phyloP scores from a whole-genome alignment of 35 echinoderm and acorn worm species.

The Acanthaster planci region DNA sequence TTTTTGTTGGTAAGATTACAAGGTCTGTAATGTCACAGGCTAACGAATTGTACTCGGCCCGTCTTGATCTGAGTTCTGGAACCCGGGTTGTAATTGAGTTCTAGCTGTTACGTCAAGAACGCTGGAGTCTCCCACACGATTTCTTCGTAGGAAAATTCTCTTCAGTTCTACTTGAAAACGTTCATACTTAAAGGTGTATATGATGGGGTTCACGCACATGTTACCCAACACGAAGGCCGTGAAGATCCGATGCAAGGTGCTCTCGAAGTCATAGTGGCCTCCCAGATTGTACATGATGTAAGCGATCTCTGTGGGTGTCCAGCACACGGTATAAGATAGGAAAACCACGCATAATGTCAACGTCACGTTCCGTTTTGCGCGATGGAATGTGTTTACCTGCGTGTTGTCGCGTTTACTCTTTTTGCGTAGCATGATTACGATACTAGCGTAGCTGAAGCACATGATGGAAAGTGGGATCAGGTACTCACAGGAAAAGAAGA shows the following conservation, averaged over 20 bases:
- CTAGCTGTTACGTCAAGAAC: neutral
- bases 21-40: neutral
- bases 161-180: conserved; percentile 58
- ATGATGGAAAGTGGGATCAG: conserved; percentile 63
- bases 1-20: neutral
- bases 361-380: conserved; percentile 85
- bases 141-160: conserved; percentile 37
- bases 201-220: conserved; percentile 74
- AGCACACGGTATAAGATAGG: conserved; percentile 69
- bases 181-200: conserved; percentile 75
- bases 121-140: conserved; percentile 13
- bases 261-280: conserved; percentile 56
- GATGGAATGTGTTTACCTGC: conserved; percentile 60
- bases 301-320: conserved; percentile 64
- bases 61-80: neutral
- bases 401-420: conserved; percentile 38
- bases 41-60: neutral
- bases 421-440: conserved; percentile 75
- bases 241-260: conserved; percentile 43
- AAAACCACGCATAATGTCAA: conserved; percentile 81
- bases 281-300: conserved; percentile 69
- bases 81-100: neutral
- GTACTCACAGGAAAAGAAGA: conserved; percentile 61
- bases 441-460: conserved; percentile 72
- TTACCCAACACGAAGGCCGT: conserved; percentile 59